Conservation (phyloP, 2,888 invertebrate genomes). For the Mongoloraphidia duomilia region DNA sequence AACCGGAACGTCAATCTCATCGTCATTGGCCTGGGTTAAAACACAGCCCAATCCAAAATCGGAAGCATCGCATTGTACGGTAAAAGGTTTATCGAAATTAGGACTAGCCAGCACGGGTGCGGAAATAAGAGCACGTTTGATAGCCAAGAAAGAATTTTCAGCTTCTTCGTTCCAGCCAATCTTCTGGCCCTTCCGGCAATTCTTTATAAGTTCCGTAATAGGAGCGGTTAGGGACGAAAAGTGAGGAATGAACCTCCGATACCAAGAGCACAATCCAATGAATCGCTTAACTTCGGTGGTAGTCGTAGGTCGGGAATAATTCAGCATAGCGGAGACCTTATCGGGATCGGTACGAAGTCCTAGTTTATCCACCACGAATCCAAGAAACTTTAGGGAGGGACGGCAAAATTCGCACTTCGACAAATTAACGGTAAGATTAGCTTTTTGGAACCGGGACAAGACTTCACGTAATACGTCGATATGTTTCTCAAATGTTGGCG, state of each 20-base stretch:
- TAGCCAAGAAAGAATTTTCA: not conserved
- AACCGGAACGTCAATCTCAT: not conserved
- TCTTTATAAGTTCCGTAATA: not conserved
- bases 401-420: too few relatives aligned
- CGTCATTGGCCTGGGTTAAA: not conserved
- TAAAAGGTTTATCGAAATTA: not conserved
- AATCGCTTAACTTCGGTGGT: too few relatives aligned
- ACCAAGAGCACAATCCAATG: too few relatives aligned
- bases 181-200: not conserved
- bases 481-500: slow-evolving; percentile 12
- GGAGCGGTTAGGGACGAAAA: not conserved
- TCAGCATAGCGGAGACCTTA: not conserved
- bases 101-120: not conserved
- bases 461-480: too few relatives aligned
- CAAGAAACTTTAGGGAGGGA: too few relatives aligned
- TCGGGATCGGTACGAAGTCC: slow-evolving; percentile 11
- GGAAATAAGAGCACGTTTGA: not conserved
- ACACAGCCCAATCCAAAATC: too few relatives aligned
- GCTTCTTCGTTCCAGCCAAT: not conserved
- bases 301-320: too few relatives aligned
- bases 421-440: too few relatives aligned
- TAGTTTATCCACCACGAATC: slow-evolving; percentile 13
- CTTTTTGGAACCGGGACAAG: too few relatives aligned
- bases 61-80: not conserved
- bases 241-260: slow-evolving; percentile 2